Base-by-base conservation (phyloP, 1,140 invertebrate species). In the Halesus radiatus region DNA sequence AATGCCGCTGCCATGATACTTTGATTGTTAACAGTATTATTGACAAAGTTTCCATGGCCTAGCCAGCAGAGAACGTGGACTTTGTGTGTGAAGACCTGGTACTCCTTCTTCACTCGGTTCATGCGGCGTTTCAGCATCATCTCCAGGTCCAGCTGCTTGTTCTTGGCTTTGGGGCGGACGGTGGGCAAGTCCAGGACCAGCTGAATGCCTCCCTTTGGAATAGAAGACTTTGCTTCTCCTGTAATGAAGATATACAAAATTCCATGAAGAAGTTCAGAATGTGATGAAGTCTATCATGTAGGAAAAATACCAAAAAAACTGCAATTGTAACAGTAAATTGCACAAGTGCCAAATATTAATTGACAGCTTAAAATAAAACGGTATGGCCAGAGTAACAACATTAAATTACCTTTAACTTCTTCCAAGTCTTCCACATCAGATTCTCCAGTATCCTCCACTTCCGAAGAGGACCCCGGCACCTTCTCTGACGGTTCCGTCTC, bases 31-130 rank as follows among this genome's bases (percentile, higher is more conserved):
- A 96, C 88, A 37, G 93, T 84, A 18, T 87, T 84, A 88, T 97
- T 98, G 0, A 98, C 87, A 85, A 92, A 93, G 86, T 94, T 92
- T 6, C 96, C 96, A 88, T 96, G 93, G 0, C 93, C 92, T 8
- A 98, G 85, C 89, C 96, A 94, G 86, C 95, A 95, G 18, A 98
- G 87, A 16, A 98, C 86, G 87, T 96, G 94, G 23, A 94, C 94
- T 92, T 98, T 97, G 85, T 98, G 97, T 83, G 96, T 88, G 72
- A 93, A 91, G 26, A 95, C 85, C 88, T 97, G 95, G 85, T 93
- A 91, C 84, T 95, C 93, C 87, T 94, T 95, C 83, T 93, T 92
- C 54, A 92, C 91, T 77, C 93, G 90, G 85, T 97, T 97, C 23
- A 97, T 89, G 85, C 92, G 90, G 84, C 93, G 90, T 86, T 94